A percentile compares a stretch with the other conserved stretches of the same genome.
Conservation (phyloP, 2,113 vertebrate species). For the Phasianus colchicus region DNA sequence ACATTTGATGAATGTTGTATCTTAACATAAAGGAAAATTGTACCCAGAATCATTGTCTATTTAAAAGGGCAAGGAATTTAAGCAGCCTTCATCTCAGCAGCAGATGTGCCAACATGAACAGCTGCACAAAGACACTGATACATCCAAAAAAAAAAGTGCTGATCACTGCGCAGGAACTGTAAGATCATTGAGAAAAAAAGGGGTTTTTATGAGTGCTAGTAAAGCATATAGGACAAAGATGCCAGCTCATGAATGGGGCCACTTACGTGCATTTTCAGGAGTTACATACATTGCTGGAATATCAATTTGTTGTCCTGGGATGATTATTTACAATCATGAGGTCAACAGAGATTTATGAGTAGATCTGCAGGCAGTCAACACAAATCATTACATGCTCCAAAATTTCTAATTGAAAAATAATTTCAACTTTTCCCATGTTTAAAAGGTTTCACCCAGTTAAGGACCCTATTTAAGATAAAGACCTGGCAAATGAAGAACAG, state of each 20-base stretch:
- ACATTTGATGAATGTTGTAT: background rate
- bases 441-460: background rate
- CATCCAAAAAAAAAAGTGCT: background rate
- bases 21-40: background rate
- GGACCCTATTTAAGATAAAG: background rate
- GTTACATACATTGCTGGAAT: background rate
- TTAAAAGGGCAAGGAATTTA: background rate
- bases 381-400: background rate
- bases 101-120: background rate
- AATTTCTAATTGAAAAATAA: background rate
- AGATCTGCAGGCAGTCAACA: background rate
- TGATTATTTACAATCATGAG: background rate
- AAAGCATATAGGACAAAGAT: background rate
- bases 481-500: background rate
- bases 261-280: background rate
- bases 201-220: background rate
- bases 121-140: background rate
- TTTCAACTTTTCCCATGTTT: background rate
- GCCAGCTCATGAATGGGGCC: background rate
- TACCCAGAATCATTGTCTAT: background rate
- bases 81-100: background rate
- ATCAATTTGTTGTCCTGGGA: background rate
- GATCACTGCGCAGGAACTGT: background rate
- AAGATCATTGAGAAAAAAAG: accelerated
- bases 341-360: background rate